Conservation (phyloP, 2,888 invertebrate species). For the Gymnocheta viridis region DNA sequence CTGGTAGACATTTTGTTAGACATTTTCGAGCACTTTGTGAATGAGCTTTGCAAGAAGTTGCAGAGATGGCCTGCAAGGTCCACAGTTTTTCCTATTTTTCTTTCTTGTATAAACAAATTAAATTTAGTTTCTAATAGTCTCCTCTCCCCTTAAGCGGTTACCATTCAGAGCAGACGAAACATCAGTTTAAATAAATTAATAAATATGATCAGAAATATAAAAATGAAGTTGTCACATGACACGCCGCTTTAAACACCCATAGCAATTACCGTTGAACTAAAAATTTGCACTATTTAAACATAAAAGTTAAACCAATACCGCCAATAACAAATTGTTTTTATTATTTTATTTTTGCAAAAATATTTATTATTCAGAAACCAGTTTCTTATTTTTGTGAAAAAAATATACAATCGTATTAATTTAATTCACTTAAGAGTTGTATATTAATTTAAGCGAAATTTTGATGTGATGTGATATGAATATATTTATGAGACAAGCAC, state of each 20-base stretch:
- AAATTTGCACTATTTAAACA: not conserved
- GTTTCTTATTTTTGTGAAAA: not conserved
- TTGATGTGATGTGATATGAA: slow-evolving; percentile 28
- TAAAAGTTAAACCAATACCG: too few relatives aligned
- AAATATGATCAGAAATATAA: not conserved
- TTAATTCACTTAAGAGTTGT: not conserved
- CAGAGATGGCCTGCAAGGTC: too few relatives aligned
- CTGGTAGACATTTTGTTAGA: too few relatives aligned
- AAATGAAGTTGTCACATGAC: too few relatives aligned
- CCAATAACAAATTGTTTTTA: too few relatives aligned
- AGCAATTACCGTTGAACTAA: not conserved
- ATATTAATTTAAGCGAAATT: not conserved
- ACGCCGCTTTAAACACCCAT: not conserved
- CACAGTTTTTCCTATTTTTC: too few relatives aligned
- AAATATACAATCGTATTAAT: not conserved
- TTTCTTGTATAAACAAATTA: not conserved
- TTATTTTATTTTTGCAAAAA: not conserved
- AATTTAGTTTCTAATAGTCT: not conserved
- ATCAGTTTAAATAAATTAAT: not conserved
- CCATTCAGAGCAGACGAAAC: not conserved
- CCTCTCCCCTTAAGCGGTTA: not conserved
- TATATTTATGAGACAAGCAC: not conserved
- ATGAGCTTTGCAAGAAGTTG: too few relatives aligned
- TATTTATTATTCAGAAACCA: not conserved
- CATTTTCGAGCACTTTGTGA: too few relatives aligned